Conservation (phyloP, 2,888 invertebrate species). For the Coronaproctus castanopsis region DNA sequence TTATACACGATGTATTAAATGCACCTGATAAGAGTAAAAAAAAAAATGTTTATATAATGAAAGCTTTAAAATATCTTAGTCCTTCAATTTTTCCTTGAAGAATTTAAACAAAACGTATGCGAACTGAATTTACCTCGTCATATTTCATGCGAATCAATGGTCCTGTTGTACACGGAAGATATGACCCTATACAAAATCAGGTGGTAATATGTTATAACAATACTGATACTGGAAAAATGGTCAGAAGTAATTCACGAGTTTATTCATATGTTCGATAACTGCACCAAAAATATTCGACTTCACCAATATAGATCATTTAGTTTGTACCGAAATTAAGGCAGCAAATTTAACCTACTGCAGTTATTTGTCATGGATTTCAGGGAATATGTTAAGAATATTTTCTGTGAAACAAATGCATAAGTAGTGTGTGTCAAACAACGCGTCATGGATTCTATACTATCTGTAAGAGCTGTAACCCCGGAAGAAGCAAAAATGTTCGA, state of each 20-base stretch:
- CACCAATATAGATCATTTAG: constrained; percentile 72
- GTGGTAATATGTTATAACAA: constrained; percentile 82
- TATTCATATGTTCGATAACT: constrained; percentile 92
- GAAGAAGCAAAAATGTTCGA: constrained; percentile 65
- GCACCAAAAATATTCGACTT: constrained; percentile 73
- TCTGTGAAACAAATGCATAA: neutral
- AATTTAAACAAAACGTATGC: constrained; percentile 24
- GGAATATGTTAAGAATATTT: neutral
- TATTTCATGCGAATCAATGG: constrained; percentile 83
- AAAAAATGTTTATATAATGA: neutral
- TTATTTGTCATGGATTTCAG: constrained; percentile 30
- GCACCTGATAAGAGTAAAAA: constrained; percentile 48
- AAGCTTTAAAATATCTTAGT: neutral
- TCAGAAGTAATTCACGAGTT: constrained; percentile 77
- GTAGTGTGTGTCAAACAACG: constrained; percentile 80
- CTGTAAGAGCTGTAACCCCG: constrained; percentile 51
- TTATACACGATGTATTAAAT: constrained; percentile 56
- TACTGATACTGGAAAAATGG: constrained; percentile 41
- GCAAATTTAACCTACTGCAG: constrained; percentile 87
- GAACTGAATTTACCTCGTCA: constrained; percentile 66
- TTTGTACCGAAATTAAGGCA: constrained; percentile 86
- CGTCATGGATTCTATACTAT: constrained; percentile 62
- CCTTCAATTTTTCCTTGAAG: neutral
- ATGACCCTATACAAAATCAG: constrained; percentile 66
- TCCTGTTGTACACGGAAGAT: constrained; percentile 67